phyloP scores from a whole-genome alignment of 1,140 invertebrate genomes.

The Drosophila jambulina region DNA sequence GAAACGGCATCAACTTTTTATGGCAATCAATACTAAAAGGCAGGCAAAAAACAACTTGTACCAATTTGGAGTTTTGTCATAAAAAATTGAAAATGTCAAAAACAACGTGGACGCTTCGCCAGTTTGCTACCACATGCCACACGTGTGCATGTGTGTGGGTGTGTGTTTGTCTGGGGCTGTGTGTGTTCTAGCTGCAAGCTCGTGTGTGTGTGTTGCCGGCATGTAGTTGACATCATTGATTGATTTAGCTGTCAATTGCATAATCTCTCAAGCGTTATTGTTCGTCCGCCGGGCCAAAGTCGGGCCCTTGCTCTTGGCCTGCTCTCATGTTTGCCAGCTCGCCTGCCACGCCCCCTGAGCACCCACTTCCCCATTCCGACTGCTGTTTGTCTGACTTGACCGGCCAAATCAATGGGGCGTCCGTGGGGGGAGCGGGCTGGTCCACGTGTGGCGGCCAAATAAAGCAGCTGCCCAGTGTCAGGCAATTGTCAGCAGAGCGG shows the following conservation, averaged over 20 bases:
- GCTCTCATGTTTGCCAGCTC: slow-evolving; percentile 9
- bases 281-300: slow-evolving; percentile 71
- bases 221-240: slow-evolving; percentile 85
- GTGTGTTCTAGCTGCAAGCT: slow-evolving; percentile 18
- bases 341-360: slow-evolving; percentile 10
- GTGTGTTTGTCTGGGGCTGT: not conserved
- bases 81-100: slow-evolving; percentile 84
- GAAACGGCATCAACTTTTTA: slow-evolving; percentile 53
- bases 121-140: slow-evolving; percentile 48
- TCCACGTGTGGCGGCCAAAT: slow-evolving; percentile 71
- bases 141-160: slow-evolving; percentile 13
- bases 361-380: not conserved
- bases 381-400: slow-evolving; percentile 63
- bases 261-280: slow-evolving; percentile 85
- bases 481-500: slow-evolving; percentile 72
- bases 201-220: slow-evolving; percentile 55
- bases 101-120: slow-evolving; percentile 64
- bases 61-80: slow-evolving; percentile 80
- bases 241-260: slow-evolving; percentile 85
- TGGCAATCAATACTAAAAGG: slow-evolving; percentile 49
- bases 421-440: not conserved
- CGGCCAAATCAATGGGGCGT: slow-evolving; percentile 35
- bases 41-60: slow-evolving; percentile 48
- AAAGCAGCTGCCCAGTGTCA: slow-evolving; percentile 76
- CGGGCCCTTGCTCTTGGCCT: slow-evolving; percentile 38